Percentiles rank a stretch among this genome's conserved stretches.
These are phyloP conservation scores for Tetramorium bicarinatum DNA, from an alignment of 2,888 invertebrate species.

Conservation along the genomic window DNA sequence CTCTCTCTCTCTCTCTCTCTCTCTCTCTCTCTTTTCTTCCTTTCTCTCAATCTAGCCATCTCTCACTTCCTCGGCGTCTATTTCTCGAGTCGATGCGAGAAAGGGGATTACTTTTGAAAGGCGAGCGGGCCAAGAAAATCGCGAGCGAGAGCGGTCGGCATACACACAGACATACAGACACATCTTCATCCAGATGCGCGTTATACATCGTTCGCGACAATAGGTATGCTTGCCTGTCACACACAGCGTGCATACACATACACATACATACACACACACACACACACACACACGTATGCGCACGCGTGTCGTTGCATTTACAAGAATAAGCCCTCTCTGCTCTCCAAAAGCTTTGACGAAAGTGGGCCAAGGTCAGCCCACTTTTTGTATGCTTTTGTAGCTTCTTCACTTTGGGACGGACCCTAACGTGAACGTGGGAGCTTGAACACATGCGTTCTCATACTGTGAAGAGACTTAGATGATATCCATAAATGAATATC, in stretches of 20 bases:
- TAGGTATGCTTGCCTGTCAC: slow-evolving; percentile 15
- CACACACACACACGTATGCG: slow-evolving; percentile 30
- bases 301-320: slow-evolving; percentile 66
- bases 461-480: neutral
- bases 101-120: slow-evolving; percentile 69
- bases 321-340: slow-evolving; percentile 74
- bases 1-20: slow-evolving; percentile 30
- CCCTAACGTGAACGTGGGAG: neutral
- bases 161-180: neutral
- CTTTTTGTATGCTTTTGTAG: slow-evolving; percentile 72
- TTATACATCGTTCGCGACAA: slow-evolving; percentile 48
- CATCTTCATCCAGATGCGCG: slow-evolving; percentile 44
- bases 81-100: slow-evolving; percentile 61
- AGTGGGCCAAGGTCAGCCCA: slow-evolving; percentile 73
- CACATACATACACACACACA: slow-evolving; percentile 27
- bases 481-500: neutral
- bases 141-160: slow-evolving; percentile 24
- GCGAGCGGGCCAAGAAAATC: slow-evolving; percentile 60
- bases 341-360: slow-evolving; percentile 69
- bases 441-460: slow-evolving; percentile 43
- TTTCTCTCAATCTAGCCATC: slow-evolving; percentile 24
- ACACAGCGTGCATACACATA: slow-evolving; percentile 17
- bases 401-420: slow-evolving; percentile 60
- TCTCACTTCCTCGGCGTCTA: slow-evolving; percentile 40
- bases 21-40: slow-evolving; percentile 27